Conservation (phyloP, 2,797 vertebrate genomes). For the Rhadinocentrus ornatus region DNA sequence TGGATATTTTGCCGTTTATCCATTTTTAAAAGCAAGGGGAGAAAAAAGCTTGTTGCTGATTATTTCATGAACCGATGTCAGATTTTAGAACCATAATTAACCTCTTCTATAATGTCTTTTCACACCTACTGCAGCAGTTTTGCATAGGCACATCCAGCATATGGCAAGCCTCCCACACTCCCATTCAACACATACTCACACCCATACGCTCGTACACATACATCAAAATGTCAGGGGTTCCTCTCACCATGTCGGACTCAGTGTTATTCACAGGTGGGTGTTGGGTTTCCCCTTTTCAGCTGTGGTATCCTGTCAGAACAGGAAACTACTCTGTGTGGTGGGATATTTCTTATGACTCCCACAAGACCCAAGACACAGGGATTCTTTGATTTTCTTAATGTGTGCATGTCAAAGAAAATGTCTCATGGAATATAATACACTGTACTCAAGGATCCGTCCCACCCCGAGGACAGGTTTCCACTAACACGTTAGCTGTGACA, state of each 20-base stretch:
- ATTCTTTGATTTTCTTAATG: slow-evolving; percentile 62
- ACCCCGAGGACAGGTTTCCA: slow-evolving; percentile 54
- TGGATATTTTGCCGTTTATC: slow-evolving; percentile 12
- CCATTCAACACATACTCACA: slow-evolving; percentile 26
- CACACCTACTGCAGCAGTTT: slow-evolving; percentile 48
- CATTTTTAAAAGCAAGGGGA: background rate
- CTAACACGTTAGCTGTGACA: slow-evolving; percentile 48
- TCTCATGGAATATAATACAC: slow-evolving; percentile 52
- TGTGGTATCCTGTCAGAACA: slow-evolving; percentile 67
- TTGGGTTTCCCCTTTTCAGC: slow-evolving; percentile 70
- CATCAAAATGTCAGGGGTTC: slow-evolving; percentile 56
- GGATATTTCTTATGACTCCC: slow-evolving; percentile 57
- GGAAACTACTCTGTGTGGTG: slow-evolving; percentile 56
- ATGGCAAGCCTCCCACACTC: slow-evolving; percentile 64
- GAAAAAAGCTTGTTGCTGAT: slow-evolving; percentile 6
- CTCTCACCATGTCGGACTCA: slow-evolving; percentile 65
- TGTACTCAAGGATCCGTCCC: slow-evolving; percentile 23
- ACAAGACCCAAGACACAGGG: slow-evolving; percentile 28
- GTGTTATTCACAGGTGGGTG: slow-evolving; percentile 68
- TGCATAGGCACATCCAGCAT: slow-evolving; percentile 59
- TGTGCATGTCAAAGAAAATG: slow-evolving; percentile 53
- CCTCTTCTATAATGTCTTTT: slow-evolving; percentile 30
- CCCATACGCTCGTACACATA: slow-evolving; percentile 28
- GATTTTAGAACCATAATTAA: slow-evolving; percentile 32
- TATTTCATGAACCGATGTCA: slow-evolving; percentile 20